Conservation (phyloP, 1,140 invertebrate species). For the Camponotus pennsylvanicus region DNA sequence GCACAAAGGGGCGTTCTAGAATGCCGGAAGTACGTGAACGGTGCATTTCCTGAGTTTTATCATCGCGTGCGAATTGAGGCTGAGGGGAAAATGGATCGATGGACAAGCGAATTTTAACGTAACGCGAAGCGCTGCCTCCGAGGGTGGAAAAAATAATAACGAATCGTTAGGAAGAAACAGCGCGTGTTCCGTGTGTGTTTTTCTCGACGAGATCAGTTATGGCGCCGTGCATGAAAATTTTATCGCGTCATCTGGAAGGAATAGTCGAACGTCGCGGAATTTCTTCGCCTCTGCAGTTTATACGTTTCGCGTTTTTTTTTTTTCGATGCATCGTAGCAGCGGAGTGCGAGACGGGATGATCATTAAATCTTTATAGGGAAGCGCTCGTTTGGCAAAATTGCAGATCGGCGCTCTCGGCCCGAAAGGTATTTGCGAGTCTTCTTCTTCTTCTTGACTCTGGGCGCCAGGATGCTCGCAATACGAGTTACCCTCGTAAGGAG, state of each 20-base stretch:
- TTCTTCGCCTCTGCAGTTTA: constrained; percentile 23
- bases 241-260: constrained; percentile 19
- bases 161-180: constrained; percentile 17
- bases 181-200: neutral
- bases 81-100: neutral
- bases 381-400: constrained; percentile 39
- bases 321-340: neutral
- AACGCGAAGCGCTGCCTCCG: neutral
- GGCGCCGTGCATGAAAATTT: constrained; percentile 35
- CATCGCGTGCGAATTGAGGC: constrained; percentile 33
- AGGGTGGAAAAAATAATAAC: constrained; percentile 28
- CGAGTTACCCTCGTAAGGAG: constrained; percentile 66
- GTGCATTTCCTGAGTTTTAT: constrained; percentile 41
- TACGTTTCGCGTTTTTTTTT: neutral
- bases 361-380: constrained; percentile 69
- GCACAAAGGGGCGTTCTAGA: neutral
- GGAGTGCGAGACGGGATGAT: constrained; percentile 1
- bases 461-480: constrained; percentile 22
- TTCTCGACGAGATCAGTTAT: constrained; percentile 12
- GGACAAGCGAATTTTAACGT: neutral
- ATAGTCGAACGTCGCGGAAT: constrained; percentile 21
- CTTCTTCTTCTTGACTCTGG: constrained; percentile 34
- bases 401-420: constrained; percentile 48
- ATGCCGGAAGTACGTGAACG: constrained; percentile 31
- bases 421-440: constrained; percentile 41